These are phyloP conservation scores for Drosophila colorata DNA, from an alignment of 2,888 invertebrate genomes.

Conservation along the genomic window DNA sequence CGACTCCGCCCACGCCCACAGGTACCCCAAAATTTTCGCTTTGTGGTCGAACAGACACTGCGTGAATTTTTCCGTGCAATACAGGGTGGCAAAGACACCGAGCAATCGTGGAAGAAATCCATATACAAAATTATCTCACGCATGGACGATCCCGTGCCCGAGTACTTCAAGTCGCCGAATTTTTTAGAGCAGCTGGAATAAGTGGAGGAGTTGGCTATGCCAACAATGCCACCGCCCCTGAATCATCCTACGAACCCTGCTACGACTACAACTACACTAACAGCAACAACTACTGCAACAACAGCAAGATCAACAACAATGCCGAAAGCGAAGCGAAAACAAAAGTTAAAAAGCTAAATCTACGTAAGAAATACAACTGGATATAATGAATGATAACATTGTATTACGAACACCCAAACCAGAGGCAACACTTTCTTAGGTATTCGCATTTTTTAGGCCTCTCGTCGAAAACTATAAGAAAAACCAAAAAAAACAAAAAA, in stretches of 20 bases:
- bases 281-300: slow-evolving; percentile 43
- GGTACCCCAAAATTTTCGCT: slow-evolving; percentile 99
- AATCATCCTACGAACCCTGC: slow-evolving; percentile 58
- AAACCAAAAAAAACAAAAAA: slow-evolving; percentile 9
- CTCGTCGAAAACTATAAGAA: slow-evolving; percentile 45
- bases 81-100: slow-evolving; percentile 97
- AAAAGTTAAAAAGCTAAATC: slow-evolving; percentile 73
- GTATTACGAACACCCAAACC: slow-evolving; percentile 24
- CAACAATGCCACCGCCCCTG: slow-evolving; percentile 59
- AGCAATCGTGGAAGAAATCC: slow-evolving; percentile 99
- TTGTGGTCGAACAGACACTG: slow-evolving; percentile 98
- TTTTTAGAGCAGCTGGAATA: slow-evolving; percentile 99
- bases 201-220: slow-evolving; percentile 77
- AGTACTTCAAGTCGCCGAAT: slow-evolving; percentile 99
- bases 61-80: slow-evolving; percentile 99
- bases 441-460: slow-evolving; percentile 45
- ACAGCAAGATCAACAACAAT: slow-evolving; percentile 48
- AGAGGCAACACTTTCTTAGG: slow-evolving; percentile 41
- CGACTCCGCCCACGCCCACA: slow-evolving; percentile 83
- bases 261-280: slow-evolving; percentile 44
- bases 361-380: slow-evolving; percentile 76
- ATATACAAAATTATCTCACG: slow-evolving; percentile 99
- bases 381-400: slow-evolving; percentile 48
- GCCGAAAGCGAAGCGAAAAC: slow-evolving; percentile 69
- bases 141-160: slow-evolving; percentile 99